Evolutionary conservation across 2,113 vertebrate genomes (phyloP).

Genomic region (Hypocryptadius cinnamomeus): DNA sequence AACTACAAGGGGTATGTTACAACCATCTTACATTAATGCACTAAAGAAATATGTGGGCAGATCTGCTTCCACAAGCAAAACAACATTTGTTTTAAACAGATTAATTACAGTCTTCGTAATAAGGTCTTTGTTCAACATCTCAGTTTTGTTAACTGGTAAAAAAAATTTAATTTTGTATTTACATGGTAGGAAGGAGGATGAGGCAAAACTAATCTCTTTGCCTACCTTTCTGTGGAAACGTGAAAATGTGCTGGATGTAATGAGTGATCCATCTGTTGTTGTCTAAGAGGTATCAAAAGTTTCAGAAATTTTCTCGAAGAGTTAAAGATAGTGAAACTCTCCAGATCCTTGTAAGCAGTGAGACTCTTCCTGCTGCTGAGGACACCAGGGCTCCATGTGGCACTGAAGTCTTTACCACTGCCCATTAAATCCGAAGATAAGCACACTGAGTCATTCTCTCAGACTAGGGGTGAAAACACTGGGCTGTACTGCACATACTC

Average conservation of each 20-base stretch:
- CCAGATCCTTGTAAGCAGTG: background rate
- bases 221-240: background rate
- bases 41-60: background rate
- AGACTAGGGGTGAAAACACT: background rate
- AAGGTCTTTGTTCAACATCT: background rate
- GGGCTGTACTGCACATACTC: background rate
- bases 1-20: background rate
- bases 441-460: background rate
- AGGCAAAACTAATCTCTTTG: background rate
- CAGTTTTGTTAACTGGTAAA: background rate
- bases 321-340: background rate
- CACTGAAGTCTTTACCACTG: background rate
- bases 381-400: background rate
- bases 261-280: background rate
- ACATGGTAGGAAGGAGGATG: background rate
- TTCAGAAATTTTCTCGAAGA: background rate
- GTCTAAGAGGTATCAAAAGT: background rate
- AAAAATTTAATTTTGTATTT: background rate
- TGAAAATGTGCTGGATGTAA: background rate
- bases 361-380: background rate
- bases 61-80: conserved; percentile 1
- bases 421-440: background rate
- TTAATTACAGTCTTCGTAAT: background rate
- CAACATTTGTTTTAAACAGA: conserved; percentile 18
- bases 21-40: background rate